Conservation (phyloP, 1,140 invertebrate genomes). For the Argopecten irradians region DNA sequence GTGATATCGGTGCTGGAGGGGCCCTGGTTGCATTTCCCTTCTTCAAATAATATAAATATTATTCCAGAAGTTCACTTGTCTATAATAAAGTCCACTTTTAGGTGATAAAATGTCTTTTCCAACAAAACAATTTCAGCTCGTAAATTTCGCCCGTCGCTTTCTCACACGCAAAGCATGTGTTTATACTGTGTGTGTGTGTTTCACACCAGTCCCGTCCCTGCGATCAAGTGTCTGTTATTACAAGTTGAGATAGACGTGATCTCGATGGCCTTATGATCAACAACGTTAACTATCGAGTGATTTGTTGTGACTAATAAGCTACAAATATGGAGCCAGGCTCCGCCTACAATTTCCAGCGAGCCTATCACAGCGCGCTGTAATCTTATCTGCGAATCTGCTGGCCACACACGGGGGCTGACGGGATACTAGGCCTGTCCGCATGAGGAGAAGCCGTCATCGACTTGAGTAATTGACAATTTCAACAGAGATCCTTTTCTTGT, state of each 20-base stretch:
- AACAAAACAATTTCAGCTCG: slow-evolving; percentile 25
- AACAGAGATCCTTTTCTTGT: slow-evolving; percentile 16
- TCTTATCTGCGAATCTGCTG: slow-evolving; percentile 25
- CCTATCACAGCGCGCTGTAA: slow-evolving; percentile 34
- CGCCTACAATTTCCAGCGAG: slow-evolving; percentile 34
- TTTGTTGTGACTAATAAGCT: slow-evolving; percentile 37
- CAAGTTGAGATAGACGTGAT: slow-evolving; percentile 52
- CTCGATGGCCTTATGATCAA: slow-evolving; percentile 46
- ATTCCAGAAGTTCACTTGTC: slow-evolving; percentile 28
- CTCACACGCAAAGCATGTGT: slow-evolving; percentile 40
- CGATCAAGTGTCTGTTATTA: slow-evolving; percentile 55
- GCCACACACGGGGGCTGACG: slow-evolving; percentile 44
- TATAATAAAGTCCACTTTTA: slow-evolving; percentile 42
- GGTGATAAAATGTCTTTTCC: neutral
- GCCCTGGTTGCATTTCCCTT: slow-evolving; percentile 60
- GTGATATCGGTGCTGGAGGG: slow-evolving; percentile 63
- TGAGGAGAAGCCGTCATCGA: neutral
- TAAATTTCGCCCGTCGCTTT: slow-evolving; percentile 16
- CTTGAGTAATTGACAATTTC: slow-evolving; percentile 22
- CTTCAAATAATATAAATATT: neutral
- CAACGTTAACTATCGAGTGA: slow-evolving; percentile 46
- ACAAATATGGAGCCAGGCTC: slow-evolving; percentile 43
- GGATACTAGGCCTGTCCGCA: slow-evolving; percentile 29
- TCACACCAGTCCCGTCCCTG: slow-evolving; percentile 50
- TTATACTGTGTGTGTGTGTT: slow-evolving; percentile 54